These are phyloP conservation scores for Enteromius mattozi DNA, from an alignment of 2,797 vertebrate species.

Conservation along the genomic window DNA sequence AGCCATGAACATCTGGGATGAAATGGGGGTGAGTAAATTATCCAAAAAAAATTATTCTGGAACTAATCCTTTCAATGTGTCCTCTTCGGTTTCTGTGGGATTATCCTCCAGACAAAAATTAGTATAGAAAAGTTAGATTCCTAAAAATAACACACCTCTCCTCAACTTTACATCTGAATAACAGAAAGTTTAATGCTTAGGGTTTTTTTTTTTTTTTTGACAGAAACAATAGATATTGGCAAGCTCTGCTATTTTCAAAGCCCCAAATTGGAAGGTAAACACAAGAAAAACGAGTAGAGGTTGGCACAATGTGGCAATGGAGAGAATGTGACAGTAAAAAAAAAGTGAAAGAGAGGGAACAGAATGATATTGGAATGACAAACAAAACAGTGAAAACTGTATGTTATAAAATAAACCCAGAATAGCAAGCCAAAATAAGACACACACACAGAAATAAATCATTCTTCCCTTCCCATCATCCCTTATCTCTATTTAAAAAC, in stretches of 20 bases:
- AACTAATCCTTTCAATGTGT: not conserved
- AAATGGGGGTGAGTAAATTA: too few relatives aligned
- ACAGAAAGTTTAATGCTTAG: not conserved
- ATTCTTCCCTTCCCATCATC: not conserved
- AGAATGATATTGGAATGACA: slow-evolving; percentile 22
- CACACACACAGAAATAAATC: not conserved
- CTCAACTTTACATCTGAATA: slow-evolving; percentile 5
- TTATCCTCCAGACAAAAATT: not conserved
- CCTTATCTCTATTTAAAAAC: slow-evolving; percentile 53
- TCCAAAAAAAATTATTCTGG: too few relatives aligned
- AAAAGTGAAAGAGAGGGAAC: not conserved
- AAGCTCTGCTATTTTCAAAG: slow-evolving; percentile 9
- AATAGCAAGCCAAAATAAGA: not conserved
- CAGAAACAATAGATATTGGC: not conserved
- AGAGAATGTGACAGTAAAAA: slow-evolving; percentile 14
- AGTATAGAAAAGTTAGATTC: not conserved
- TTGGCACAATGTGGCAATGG: not conserved
- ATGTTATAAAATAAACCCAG: not conserved
- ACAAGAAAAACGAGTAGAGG: not conserved
- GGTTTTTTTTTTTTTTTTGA: not conserved
- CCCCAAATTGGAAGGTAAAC: not conserved
- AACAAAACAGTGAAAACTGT: slow-evolving; percentile 3
- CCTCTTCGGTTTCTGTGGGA: not conserved
- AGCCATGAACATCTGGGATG: not conserved
- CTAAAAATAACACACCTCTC: not conserved